Conservation (phyloP, 2,797 vertebrate genomes). For the Sebastes kiyomatsui region DNA sequence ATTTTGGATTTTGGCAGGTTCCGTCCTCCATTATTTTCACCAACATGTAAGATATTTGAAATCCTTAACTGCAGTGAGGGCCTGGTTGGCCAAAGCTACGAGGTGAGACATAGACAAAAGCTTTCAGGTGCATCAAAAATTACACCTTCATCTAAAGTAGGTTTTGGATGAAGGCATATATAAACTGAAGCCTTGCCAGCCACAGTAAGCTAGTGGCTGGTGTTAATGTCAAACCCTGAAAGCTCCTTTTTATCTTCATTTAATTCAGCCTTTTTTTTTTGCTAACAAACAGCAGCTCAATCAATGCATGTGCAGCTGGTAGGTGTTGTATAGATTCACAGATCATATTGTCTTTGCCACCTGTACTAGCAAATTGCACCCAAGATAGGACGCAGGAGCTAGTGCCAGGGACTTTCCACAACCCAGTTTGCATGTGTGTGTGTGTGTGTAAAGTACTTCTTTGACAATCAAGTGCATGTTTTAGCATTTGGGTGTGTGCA, state of each 20-base stretch:
- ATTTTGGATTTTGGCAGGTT: too few relatives aligned
- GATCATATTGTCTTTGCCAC: slow-evolving; percentile 50
- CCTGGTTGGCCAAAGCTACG: neutral
- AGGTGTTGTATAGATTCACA: neutral
- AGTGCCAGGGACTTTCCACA: slow-evolving; percentile 78
- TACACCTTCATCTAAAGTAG: neutral
- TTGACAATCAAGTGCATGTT: slow-evolving; percentile 37
- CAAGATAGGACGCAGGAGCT: slow-evolving; percentile 44
- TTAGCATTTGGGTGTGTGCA: slow-evolving; percentile 48
- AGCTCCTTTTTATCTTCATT: neutral
- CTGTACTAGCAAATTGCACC: slow-evolving; percentile 50
- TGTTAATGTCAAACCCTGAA: neutral
- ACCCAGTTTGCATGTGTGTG: slow-evolving; percentile 1
- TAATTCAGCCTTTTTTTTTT: neutral
- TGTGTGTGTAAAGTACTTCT: neutral
- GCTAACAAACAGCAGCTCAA: neutral
- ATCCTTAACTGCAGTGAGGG: neutral
- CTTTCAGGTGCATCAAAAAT: neutral
- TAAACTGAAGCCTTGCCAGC: neutral
- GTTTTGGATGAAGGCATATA: neutral
- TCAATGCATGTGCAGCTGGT: neutral
- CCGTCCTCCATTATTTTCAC: neutral
- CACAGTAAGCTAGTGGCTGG: neutral
- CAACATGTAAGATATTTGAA: neutral
- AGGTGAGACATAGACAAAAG: neutral